Percentiles rank a stretch among this genome's conserved stretches.
These are phyloP conservation scores for Eupeodes corollae DNA, from an alignment of 1,140 invertebrate species.

Conservation along the genomic window DNA sequence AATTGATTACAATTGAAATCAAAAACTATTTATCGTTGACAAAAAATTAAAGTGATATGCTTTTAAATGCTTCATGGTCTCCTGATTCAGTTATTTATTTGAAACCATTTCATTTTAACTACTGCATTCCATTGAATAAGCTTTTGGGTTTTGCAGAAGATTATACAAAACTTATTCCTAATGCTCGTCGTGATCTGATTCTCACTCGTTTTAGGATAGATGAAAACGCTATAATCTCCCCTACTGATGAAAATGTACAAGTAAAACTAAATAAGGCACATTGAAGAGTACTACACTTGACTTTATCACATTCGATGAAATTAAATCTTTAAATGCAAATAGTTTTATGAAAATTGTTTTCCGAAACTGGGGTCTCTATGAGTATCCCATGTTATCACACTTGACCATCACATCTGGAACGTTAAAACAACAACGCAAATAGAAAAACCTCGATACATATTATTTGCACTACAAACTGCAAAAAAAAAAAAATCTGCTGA, in stretches of 20 bases:
- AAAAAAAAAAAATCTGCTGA: constrained; percentile 8
- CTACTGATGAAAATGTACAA: constrained; percentile 15
- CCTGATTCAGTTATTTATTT: constrained; percentile 3
- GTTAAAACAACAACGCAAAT: too few relatives aligned
- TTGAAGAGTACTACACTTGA: constrained; percentile 8
- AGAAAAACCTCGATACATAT: constrained; percentile 19
- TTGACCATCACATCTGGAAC: constrained; percentile 19
- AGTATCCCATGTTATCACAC: constrained; percentile 24
- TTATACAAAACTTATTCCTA: constrained; percentile 37
- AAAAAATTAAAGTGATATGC: constrained; percentile 9
- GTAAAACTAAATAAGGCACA: too few relatives aligned
- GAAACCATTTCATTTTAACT: constrained; percentile 22
- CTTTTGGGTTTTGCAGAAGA: too few relatives aligned
- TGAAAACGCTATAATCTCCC: constrained; percentile 10
- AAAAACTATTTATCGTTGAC: constrained; percentile 30
- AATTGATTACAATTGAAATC: constrained; percentile 28
- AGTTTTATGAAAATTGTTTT: too few relatives aligned
- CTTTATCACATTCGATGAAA: constrained; percentile 4
- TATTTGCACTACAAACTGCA: constrained; percentile 17
- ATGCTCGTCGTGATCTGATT: constrained; percentile 39
- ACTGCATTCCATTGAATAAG: constrained; percentile 34
- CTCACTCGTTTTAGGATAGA: constrained; percentile 28
- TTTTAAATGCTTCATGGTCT: constrained; percentile 27
- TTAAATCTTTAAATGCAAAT: constrained; percentile 8
- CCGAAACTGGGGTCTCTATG: too few relatives aligned